These are phyloP conservation scores for Himantopus leucocephalus DNA, from an alignment of 2,113 vertebrate species.

Conservation along the genomic window DNA sequence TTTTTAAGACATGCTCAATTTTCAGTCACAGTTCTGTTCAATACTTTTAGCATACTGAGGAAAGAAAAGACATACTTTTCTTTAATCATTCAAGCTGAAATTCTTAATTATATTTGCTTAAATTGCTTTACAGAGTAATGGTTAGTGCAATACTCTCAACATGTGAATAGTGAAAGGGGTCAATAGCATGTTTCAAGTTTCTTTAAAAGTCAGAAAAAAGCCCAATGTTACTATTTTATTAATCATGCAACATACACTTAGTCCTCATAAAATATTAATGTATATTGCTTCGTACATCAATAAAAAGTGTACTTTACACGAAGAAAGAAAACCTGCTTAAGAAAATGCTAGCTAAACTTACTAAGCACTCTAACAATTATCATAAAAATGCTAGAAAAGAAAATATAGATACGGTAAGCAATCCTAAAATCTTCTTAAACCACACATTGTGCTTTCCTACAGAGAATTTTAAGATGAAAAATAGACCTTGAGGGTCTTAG, in stretches of 20 bases:
- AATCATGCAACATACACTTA: conserved; percentile 62
- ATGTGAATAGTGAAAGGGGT: conserved; percentile 7
- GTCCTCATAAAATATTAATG: conserved; percentile 74
- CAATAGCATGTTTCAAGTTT: conserved; percentile 56
- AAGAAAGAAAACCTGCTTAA: conserved; percentile 66
- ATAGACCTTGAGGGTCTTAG: conserved; percentile 83
- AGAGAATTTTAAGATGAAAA: conserved; percentile 86
- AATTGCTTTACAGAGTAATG: conserved; percentile 18
- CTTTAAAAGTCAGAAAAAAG: conserved; percentile 52
- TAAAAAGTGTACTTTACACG: conserved; percentile 62
- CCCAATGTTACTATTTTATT: conserved; percentile 48
- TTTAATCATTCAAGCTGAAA: conserved; percentile 31
- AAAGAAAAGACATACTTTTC: neutral
- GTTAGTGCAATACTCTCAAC: neutral
- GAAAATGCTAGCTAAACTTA: conserved; percentile 63
- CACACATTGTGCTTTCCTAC: conserved; percentile 77
- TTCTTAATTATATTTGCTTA: conserved; percentile 48
- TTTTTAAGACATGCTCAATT: conserved; percentile 35
- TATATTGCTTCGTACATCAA: conserved; percentile 57
- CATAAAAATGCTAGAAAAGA: conserved; percentile 60
- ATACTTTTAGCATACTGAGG: conserved; percentile 11
- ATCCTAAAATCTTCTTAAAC: conserved; percentile 74
- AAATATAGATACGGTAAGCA: conserved; percentile 67
- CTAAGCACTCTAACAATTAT: conserved; percentile 58
- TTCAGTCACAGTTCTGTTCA: conserved; percentile 19